Evolutionary conservation across 2,888 invertebrate genomes (phyloP).

Genomic region (Lochmaea crataegi): DNA sequence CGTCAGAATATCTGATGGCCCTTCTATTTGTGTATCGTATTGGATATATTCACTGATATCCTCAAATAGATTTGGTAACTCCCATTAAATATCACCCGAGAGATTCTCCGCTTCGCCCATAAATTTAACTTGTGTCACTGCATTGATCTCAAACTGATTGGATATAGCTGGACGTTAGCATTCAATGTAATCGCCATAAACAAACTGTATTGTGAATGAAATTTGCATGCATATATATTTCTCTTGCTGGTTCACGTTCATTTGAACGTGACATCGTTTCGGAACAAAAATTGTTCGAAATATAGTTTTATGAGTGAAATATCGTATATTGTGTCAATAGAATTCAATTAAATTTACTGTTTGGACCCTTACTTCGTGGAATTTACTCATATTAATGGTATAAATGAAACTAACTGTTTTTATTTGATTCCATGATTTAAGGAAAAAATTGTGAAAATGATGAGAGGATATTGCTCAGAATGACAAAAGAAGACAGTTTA

Average conservation of each 20-base stretch:
- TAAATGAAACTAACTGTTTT: too few species aligned
- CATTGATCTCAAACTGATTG: constrained; percentile 27
- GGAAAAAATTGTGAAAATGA: too few species aligned
- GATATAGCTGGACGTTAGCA: constrained; percentile 19
- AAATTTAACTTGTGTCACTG: constrained; percentile 31
- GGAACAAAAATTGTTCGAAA: too few species aligned
- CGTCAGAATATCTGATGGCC: constrained; percentile 20
- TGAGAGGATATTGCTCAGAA: too few species aligned
- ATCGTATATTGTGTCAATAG: too few species aligned
- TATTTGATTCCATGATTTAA: too few species aligned
- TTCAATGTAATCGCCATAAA: constrained; percentile 3
- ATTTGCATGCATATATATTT: constrained; percentile 17
- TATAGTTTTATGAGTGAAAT: too few species aligned
- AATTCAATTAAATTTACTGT: too few species aligned
- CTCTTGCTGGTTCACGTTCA: neutral
- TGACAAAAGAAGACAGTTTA: too few species aligned
- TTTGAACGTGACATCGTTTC: too few species aligned
- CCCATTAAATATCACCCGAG: constrained; percentile 30
- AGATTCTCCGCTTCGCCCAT: constrained; percentile 25
- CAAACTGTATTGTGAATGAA: constrained; percentile 1
- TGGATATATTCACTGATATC: constrained; percentile 29
- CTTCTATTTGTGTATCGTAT: constrained; percentile 20
- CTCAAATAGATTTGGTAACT: constrained; percentile 30
- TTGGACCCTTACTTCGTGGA: too few species aligned
- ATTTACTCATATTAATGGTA: too few species aligned